Conservation (phyloP, 2,888 invertebrate genomes). For the Euplexia lucipara region DNA sequence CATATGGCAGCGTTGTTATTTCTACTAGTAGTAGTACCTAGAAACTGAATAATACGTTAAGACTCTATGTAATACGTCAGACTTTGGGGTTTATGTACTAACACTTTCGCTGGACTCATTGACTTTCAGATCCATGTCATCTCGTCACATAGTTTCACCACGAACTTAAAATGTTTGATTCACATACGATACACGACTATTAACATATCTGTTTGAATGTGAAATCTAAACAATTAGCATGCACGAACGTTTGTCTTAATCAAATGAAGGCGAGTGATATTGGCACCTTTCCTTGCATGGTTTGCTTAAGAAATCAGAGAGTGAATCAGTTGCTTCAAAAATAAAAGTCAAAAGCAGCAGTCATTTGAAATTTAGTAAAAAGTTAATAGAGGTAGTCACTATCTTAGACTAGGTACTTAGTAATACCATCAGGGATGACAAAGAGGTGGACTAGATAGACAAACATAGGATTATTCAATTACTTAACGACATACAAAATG, state of each 20-base stretch:
- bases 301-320: conserved; percentile 26
- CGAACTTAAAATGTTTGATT: conserved; percentile 38
- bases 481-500: neutral
- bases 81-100: no score
- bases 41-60: no score
- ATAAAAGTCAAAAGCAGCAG: neutral
- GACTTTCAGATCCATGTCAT: conserved; percentile 31
- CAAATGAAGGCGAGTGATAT: conserved; percentile 24
- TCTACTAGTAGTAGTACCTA: no score
- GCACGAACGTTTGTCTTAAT: conserved; percentile 38
- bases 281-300: conserved; percentile 14
- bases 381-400: no score
- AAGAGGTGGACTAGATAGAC: neutral
- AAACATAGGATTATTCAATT: neutral
- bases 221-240: conserved; percentile 57
- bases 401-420: no score
- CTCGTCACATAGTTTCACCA: conserved; percentile 21
- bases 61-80: no score
- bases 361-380: neutral
- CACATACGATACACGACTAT: conserved; percentile 28
- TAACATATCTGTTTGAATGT: conserved; percentile 35
- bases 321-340: conserved; percentile 4
- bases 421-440: neutral
- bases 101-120: conserved; percentile 47
- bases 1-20: no score